Percentiles rank a stretch among this genome's conserved stretches.
Conservation (phyloP, 1,140 invertebrate species). For the Plutomurus gul region DNA sequence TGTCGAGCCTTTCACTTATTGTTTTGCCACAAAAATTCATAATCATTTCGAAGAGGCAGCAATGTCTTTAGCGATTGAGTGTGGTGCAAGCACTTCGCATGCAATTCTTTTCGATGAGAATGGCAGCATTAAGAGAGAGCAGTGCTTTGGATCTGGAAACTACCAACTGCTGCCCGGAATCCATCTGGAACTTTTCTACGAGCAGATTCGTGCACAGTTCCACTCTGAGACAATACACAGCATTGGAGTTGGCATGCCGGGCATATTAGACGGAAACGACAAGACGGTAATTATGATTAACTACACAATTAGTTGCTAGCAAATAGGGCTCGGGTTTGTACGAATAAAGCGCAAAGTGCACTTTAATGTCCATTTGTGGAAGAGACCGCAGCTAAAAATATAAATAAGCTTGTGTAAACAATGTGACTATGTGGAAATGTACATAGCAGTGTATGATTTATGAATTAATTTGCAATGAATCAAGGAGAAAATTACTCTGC, state of each 20-base stretch:
- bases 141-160: conserved; percentile 38
- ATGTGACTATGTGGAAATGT: too few species aligned
- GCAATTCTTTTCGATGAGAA: conserved; percentile 24
- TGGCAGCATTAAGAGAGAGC: neutral
- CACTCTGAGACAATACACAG: neutral
- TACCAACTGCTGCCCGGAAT: neutral
- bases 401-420: too few species aligned
- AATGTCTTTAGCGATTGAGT: conserved; percentile 39
- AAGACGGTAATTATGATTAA: conserved; percentile 32
- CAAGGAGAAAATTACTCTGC: too few species aligned
- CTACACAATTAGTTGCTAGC: neutral
- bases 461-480: too few species aligned
- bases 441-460: too few species aligned
- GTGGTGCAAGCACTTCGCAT: conserved; percentile 35
- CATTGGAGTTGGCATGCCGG: conserved; percentile 45
- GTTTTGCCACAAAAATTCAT: too few species aligned
- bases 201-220: neutral
- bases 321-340: neutral
- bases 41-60: too few species aligned
- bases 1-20: too few species aligned
- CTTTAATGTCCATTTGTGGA: too few species aligned
- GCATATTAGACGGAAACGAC: conserved; percentile 13
- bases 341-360: too few species aligned
- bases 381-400: too few species aligned
- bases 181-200: conserved; percentile 30